Conservation (phyloP, 2,888 invertebrate genomes). For the Gerris lacustris region DNA sequence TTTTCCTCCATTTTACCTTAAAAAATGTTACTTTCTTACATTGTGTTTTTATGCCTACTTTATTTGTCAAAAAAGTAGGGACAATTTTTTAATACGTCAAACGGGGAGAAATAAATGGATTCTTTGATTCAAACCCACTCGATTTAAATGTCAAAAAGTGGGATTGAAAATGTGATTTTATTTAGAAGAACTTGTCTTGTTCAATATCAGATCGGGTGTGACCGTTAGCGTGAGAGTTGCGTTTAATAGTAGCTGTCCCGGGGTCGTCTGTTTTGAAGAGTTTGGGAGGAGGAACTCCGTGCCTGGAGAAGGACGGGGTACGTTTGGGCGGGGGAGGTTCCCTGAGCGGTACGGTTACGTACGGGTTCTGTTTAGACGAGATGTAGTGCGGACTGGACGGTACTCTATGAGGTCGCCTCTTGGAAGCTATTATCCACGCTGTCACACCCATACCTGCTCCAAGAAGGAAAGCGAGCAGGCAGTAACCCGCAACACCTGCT, state of each 20-base stretch:
- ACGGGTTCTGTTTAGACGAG: slow-evolving; percentile 67
- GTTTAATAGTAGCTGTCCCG: slow-evolving; percentile 61
- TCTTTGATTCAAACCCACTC: no score
- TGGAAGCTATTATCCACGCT: slow-evolving; percentile 36
- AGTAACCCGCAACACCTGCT: slow-evolving; percentile 40
- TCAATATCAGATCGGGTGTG: slow-evolving; percentile 44
- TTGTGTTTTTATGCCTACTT: no score
- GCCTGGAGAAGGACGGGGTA: slow-evolving; percentile 53
- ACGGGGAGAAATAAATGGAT: no score
- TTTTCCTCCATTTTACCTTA: no score
- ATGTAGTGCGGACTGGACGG: slow-evolving; percentile 72
- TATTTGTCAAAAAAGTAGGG: no score
- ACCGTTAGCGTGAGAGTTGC: slow-evolving; percentile 63
- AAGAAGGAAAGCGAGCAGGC: slow-evolving; percentile 39
- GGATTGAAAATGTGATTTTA: neutral
- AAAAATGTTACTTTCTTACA: no score
- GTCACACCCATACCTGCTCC: slow-evolving; percentile 38
- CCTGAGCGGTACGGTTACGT: slow-evolving; percentile 68
- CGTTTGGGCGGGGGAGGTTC: slow-evolving; percentile 51
- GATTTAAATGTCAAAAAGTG: no score
- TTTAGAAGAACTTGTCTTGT: slow-evolving; percentile 53
- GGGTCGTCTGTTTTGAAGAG: slow-evolving; percentile 54
- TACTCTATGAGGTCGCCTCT: slow-evolving; percentile 44
- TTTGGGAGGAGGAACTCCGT: slow-evolving; percentile 5
- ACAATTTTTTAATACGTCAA: no score